These are phyloP conservation scores for Cephus sareptanus DNA, from an alignment of 2,888 invertebrate genomes.

Conservation along the genomic window DNA sequence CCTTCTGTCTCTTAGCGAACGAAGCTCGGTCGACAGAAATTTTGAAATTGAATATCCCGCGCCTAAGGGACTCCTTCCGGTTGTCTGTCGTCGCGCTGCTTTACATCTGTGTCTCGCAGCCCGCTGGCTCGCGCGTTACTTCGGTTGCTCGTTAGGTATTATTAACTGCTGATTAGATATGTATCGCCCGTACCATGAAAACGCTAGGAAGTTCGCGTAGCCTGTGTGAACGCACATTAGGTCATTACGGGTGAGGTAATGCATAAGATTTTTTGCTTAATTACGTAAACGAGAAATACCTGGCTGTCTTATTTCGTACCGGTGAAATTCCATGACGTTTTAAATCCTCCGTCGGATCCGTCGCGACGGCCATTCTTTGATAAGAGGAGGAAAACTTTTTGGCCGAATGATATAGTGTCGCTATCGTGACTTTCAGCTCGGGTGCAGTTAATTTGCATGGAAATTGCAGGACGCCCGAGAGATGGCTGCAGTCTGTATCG, in stretches of 20 bases:
- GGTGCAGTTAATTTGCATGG: slow-evolving; percentile 64
- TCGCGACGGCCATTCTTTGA: neutral
- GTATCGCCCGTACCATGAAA: slow-evolving; percentile 1
- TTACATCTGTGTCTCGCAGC: neutral
- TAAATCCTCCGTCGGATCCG: neutral
- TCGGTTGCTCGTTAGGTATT: neutral
- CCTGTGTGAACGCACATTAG: neutral
- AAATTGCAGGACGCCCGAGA: slow-evolving; percentile 53
- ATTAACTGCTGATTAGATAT: slow-evolving; percentile 1
- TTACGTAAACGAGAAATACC: neutral
- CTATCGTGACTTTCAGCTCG: slow-evolving; percentile 33
- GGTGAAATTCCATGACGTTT: neutral
- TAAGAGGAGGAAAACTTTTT: neutral
- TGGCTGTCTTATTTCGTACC: neutral
- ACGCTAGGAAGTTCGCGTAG: neutral
- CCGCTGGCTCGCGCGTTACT: neutral
- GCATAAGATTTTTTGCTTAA: neutral
- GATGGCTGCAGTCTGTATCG: slow-evolving; percentile 61
- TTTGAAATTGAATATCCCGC: neutral
- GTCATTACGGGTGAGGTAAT: neutral
- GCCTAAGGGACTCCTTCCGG: neutral
- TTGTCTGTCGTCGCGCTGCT: neutral
- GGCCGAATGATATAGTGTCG: neutral
- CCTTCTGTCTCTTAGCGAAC: neutral
- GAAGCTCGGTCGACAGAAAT: neutral